A percentile compares a stretch with the other conserved stretches of the same genome.
Evolutionary conservation across 2,797 vertebrate species (phyloP).

Genomic region (Rhabdophis nuchalis): DNA sequence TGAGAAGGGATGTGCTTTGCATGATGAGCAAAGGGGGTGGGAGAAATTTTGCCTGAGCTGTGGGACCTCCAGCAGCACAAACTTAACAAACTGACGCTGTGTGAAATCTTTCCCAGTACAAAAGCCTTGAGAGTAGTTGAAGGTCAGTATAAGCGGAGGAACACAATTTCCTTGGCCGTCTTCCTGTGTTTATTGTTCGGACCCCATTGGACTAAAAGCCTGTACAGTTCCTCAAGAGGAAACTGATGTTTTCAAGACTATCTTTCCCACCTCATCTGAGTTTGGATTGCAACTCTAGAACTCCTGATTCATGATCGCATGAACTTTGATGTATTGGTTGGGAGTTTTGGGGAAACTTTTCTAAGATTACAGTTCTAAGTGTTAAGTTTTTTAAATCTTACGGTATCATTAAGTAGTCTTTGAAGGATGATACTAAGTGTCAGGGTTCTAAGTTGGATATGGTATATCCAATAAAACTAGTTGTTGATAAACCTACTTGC

Average conservation of each 20-base stretch:
- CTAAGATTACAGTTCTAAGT: background rate
- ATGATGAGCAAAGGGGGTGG: background rate
- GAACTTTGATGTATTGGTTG: background rate
- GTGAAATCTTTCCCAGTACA: slow-evolving; percentile 34
- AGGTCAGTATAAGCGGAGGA: slow-evolving; percentile 9
- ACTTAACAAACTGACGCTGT: slow-evolving; percentile 32
- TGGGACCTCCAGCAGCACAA: slow-evolving; percentile 34
- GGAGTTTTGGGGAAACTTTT: background rate
- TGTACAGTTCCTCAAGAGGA: background rate
- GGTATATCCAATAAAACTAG: too few species aligned
- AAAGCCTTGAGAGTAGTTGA: slow-evolving; percentile 24
- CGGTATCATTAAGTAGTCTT: background rate
- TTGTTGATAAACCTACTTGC: too few species aligned
- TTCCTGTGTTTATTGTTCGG: slow-evolving; percentile 9
- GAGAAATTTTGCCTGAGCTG: rapidly evolving
- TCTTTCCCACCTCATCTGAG: background rate
- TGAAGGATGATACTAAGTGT: background rate
- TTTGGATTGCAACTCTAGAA: background rate
- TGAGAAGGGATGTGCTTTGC: slow-evolving; percentile 30
- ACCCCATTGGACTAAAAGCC: background rate
- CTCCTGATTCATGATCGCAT: background rate
- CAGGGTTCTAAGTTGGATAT: too few species aligned
- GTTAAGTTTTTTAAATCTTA: background rate
- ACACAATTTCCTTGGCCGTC: slow-evolving; percentile 9
- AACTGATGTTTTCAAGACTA: background rate